Evolutionary conservation across 2,888 invertebrate species (phyloP).

Genomic region (Ormia ochracea): DNA sequence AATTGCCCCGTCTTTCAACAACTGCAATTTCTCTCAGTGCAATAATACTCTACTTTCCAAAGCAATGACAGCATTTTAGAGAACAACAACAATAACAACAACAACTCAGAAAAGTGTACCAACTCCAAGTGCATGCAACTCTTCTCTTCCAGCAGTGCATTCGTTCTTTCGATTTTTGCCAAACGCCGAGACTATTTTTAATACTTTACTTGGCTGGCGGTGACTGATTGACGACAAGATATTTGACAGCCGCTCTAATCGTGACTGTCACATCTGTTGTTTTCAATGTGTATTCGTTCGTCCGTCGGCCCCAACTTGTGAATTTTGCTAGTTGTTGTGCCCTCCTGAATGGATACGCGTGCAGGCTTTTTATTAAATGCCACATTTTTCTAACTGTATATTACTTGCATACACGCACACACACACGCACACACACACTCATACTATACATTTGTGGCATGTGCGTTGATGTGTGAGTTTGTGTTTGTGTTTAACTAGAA

Average conservation of each 20-base stretch:
- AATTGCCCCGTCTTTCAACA: no score
- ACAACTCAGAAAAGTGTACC: not conserved
- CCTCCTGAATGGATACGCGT: slow-evolving; percentile 45
- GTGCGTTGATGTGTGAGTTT: not conserved
- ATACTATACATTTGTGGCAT: not conserved
- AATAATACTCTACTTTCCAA: not conserved
- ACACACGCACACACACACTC: not conserved
- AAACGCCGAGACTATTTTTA: slow-evolving; percentile 9
- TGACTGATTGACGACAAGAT: slow-evolving; percentile 63
- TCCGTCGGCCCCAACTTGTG: slow-evolving; percentile 3
- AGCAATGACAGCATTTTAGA: not conserved
- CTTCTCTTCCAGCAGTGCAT: not conserved
- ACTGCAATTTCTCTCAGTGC: not conserved
- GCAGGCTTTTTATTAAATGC: slow-evolving; percentile 55
- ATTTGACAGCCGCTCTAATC: slow-evolving; percentile 64
- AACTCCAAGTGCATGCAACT: slow-evolving; percentile 19
- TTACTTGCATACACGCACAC: not conserved
- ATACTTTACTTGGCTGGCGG: slow-evolving; percentile 31
- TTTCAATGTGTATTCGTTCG: slow-evolving; percentile 37
- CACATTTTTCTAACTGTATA: slow-evolving; percentile 60
- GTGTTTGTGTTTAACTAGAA: not conserved
- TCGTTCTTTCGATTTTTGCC: slow-evolving; percentile 11
- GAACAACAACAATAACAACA: not conserved
- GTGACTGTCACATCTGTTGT: slow-evolving; percentile 58
- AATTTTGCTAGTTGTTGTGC: slow-evolving; percentile 13